Percentiles rank a stretch among this genome's conserved stretches.
phyloP scores from a whole-genome alignment of 2,113 vertebrate species.

The Microtus montanus region DNA sequence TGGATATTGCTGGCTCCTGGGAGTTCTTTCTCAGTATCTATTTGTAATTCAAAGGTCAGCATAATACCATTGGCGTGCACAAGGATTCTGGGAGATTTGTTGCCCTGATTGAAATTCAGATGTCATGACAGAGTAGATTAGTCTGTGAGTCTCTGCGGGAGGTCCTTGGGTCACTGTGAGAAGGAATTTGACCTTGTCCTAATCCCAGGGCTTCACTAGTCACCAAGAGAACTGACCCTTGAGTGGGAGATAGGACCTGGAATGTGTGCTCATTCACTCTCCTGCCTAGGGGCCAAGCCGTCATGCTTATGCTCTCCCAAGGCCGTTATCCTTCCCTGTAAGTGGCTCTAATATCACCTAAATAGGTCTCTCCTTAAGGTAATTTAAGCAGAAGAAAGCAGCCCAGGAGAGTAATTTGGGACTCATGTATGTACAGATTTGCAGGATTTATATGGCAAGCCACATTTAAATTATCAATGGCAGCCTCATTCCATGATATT shows the following conservation, averaged over 20 bases:
- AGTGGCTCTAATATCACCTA: conserved; percentile 41
- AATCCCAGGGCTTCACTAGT: not conserved
- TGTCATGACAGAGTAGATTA: conserved; percentile 18
- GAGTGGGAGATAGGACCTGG: not conserved
- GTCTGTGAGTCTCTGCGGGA: not conserved
- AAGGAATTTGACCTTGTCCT: conserved; percentile 33
- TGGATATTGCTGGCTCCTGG: conserved; percentile 64
- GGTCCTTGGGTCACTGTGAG: not conserved
- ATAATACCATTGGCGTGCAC: conserved; percentile 51
- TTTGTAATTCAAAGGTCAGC: conserved; percentile 78
- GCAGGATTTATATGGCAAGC: conserved; percentile 50
- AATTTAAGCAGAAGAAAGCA: conserved; percentile 12
- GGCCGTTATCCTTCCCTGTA: not conserved
- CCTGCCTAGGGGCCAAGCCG: not conserved
- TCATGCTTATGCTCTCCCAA: not conserved
- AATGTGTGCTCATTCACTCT: not conserved
- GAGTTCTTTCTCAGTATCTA: conserved; percentile 66
- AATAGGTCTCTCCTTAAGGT: conserved; percentile 44
- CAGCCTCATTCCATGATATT: conserved; percentile 69
- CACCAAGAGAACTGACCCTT: not conserved
- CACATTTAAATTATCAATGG: conserved; percentile 46
- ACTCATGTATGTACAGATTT: not conserved
- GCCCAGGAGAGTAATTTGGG: conserved; percentile 30
- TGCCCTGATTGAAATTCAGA: conserved; percentile 69
- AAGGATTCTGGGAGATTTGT: conserved; percentile 63